Evolutionary conservation across 2,888 invertebrate genomes (phyloP).

Genomic region (Agapostemon virescens): DNA sequence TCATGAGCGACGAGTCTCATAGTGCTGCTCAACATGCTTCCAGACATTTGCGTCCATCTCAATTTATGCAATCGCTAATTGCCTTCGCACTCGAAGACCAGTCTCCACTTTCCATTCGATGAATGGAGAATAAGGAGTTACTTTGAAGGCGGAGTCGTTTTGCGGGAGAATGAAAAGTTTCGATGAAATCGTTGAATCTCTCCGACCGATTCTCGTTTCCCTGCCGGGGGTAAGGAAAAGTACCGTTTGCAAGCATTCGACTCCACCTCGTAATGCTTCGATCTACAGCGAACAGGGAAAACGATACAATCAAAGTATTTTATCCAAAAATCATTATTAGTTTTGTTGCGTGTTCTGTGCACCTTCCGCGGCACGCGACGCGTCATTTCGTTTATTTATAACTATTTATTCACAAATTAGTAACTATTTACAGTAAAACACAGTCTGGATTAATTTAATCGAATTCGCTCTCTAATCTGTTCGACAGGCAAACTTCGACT

Average conservation of each 20-base stretch:
- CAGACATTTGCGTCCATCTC: slow-evolving; percentile 64
- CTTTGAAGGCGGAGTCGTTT: slow-evolving; percentile 18
- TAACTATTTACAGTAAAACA: no score
- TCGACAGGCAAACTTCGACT: no score
- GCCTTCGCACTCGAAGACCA: slow-evolving; percentile 61
- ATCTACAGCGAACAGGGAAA: no score
- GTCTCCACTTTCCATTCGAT: slow-evolving; percentile 60
- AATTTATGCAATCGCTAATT: slow-evolving; percentile 71
- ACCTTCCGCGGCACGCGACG: no score
- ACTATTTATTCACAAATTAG: no score
- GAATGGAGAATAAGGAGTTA: slow-evolving; percentile 55
- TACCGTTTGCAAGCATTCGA: neutral
- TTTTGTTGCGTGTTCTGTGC: no score
- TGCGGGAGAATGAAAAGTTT: slow-evolving; percentile 1
- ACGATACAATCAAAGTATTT: neutral
- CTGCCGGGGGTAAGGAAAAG: neutral
- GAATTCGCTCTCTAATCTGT: no score
- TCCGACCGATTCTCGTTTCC: neutral
- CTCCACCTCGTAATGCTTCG: neutral
- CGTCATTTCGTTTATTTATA: no score
- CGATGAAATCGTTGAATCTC: neutral
- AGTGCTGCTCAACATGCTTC: slow-evolving; percentile 62
- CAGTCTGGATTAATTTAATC: no score
- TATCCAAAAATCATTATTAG: neutral
- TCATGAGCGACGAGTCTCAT: slow-evolving; percentile 65